These are phyloP conservation scores for Agapostemon virescens DNA, from an alignment of 2,888 invertebrate genomes.

Conservation along the genomic window DNA sequence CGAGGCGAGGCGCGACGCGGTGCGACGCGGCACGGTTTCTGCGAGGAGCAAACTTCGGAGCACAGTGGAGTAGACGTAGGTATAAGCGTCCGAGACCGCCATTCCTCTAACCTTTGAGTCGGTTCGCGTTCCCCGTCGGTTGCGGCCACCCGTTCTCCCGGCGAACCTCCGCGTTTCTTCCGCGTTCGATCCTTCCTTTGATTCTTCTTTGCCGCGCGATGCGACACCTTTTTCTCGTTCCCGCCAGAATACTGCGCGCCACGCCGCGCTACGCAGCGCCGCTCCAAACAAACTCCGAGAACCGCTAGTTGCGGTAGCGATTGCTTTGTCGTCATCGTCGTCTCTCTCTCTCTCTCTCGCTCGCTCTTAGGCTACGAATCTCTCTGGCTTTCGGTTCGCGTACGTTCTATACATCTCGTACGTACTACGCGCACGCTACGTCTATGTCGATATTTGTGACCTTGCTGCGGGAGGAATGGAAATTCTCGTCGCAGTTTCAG, in stretches of 20 bases:
- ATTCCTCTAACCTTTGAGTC: constrained; percentile 67
- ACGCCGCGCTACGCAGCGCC: no score
- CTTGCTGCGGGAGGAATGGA: no score
- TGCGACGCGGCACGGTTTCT: constrained; percentile 10
- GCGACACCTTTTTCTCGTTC: not conserved
- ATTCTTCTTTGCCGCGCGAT: not conserved
- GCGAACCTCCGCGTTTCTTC: constrained; percentile 25
- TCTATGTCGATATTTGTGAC: no score
- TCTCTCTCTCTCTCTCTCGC: no score
- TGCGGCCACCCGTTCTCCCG: constrained; percentile 46
- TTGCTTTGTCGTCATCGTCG: not conserved
- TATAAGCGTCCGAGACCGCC: constrained; percentile 58
- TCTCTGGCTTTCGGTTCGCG: not conserved
- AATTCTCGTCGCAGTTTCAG: no score
- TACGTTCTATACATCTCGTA: not conserved
- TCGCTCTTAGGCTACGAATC: not conserved
- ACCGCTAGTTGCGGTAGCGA: not conserved
- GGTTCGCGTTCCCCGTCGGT: constrained; percentile 66
- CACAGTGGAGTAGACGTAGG: constrained; percentile 50
- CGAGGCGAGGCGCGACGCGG: not conserved
- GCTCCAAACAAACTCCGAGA: not conserved
- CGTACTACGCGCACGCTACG: no score
- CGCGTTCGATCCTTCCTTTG: constrained; percentile 20
- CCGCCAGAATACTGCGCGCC: not conserved
- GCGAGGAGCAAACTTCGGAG: constrained; percentile 49